Conservation (phyloP, 2,888 invertebrate species). For the Athalia circularis region DNA sequence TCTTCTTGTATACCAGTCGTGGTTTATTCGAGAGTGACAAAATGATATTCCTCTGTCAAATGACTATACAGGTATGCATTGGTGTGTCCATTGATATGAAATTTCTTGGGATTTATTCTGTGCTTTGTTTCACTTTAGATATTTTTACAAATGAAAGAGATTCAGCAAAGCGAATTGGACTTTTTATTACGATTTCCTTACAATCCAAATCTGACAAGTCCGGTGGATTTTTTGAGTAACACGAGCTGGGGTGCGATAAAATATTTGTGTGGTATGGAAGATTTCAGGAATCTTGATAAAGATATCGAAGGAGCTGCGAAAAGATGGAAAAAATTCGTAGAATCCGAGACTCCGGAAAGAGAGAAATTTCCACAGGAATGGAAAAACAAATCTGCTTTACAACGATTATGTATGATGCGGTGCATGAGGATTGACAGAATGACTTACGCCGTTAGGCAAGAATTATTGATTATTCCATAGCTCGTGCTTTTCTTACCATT, state of each 20-base stretch:
- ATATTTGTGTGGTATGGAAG: conserved; percentile 84
- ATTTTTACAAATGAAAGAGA: conserved; percentile 79
- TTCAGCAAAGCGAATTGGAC: conserved; percentile 87
- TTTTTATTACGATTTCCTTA: conserved; percentile 91
- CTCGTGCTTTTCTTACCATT: conserved; percentile 14
- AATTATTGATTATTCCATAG: conserved; percentile 31
- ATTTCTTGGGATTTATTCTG: neutral
- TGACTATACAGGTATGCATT: conserved; percentile 83
- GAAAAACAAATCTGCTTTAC: conserved; percentile 91
- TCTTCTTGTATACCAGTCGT: conserved; percentile 91
- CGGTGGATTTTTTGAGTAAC: conserved; percentile 89
- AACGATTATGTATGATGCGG: conserved; percentile 93
- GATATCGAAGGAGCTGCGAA: conserved; percentile 94
- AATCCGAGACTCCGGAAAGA: conserved; percentile 93
- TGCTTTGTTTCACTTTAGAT: conserved; percentile 75
- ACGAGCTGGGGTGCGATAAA: conserved; percentile 89
- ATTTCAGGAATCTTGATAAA: conserved; percentile 89
- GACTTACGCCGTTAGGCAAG: conserved; percentile 90
- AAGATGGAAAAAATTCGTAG: conserved; percentile 94
- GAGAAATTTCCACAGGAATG: conserved; percentile 97
- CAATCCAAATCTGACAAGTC: conserved; percentile 83
- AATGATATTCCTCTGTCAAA: conserved; percentile 91
- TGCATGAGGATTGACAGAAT: conserved; percentile 94
- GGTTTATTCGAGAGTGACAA: conserved; percentile 95
- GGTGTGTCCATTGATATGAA: conserved; percentile 1